Percentiles rank a stretch among this genome's conserved stretches.
Evolutionary conservation across 2,113 vertebrate species (phyloP).

Genomic region (Eptatretus burgeri): DNA sequence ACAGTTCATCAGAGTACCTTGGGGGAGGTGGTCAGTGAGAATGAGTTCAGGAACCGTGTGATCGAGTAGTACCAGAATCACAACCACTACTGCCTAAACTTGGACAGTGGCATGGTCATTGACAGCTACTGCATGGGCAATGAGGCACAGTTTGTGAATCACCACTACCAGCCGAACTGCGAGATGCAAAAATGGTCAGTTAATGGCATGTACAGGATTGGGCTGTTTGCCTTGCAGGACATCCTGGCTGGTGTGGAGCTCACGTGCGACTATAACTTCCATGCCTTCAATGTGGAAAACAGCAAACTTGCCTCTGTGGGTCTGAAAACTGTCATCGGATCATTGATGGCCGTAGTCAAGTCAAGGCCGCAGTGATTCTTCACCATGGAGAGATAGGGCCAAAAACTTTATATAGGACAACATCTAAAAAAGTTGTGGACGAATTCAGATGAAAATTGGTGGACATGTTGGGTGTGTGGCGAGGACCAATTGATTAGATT

Average conservation of each 20-base stretch:
- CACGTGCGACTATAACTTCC: conserved; percentile 81
- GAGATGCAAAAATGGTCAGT: conserved; percentile 99
- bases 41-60: conserved; percentile 70
- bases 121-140: conserved; percentile 98
- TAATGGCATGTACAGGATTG: conserved; percentile 79
- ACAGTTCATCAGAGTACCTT: conserved; percentile 97
- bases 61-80: conserved; percentile 81
- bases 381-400: no score
- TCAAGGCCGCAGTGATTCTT: no score
- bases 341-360: no score
- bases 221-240: conserved; percentile 71
- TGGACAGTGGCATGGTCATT: conserved; percentile 96
- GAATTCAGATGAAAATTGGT: no score
- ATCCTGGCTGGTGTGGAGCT: conserved; percentile 62
- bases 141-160: conserved; percentile 91
- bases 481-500: no score
- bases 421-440: no score
- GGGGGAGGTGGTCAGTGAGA: conserved; percentile 88
- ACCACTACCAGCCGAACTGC: conserved; percentile 94
- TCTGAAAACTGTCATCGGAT: no score
- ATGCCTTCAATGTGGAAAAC: no score
- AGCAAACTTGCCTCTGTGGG: no score
- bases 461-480: no score
- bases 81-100: conserved; percentile 81
- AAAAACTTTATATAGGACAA: no score